Evolutionary conservation across 1,140 invertebrate genomes (phyloP), one percentile per base, ranked within the genome.

Genomic region (Bombus picipes): DNA sequence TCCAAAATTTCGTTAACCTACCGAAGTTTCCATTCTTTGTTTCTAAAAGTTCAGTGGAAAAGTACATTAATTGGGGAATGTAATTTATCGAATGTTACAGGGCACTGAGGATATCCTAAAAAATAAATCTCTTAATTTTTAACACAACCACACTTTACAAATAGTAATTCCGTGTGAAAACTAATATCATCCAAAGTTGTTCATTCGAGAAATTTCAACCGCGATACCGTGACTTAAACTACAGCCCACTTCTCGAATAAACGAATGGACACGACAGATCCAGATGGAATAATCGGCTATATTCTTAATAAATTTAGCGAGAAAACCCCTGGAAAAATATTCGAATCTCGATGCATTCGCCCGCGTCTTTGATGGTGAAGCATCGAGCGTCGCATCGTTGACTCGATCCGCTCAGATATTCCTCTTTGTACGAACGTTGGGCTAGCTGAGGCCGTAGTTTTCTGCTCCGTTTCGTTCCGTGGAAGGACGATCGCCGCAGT

Each of bases 401-500:
- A 10, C 12, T 32, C 34, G 53, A 77, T 77, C 75, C 41, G 47
- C n/a, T 43, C 22, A 6, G 39, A 71, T 34, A 68, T 37, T 59
- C 53, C 82, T 39, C 66, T 84, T 84, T 84, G 82, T 79, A 34
- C 74, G 5, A 15, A 1, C 2, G 12, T 13, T 2, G 13, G 8
- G 13, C n/a, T 9, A 9, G 8, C 25, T 13, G 68, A 1, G 12
- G 8, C 3, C 9, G 37, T 65, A 84, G 68, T 62, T 80, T 81
- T 71, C 71, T 53, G n/a, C n/a, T 66, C 71, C 39, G 28, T 85
- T n/a, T 53, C 41, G 43, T 66, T n/a, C 15, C 53, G 76, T 12
- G 65, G 70, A 41, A 81, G 62, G 79, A 85, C 84, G 25, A 43
- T 84, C 43, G 37, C 39, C 65, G 83, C 59, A 81, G 78, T 85